Conservation (phyloP, 2,888 invertebrate genomes). For the Allolobophora icterica region DNA sequence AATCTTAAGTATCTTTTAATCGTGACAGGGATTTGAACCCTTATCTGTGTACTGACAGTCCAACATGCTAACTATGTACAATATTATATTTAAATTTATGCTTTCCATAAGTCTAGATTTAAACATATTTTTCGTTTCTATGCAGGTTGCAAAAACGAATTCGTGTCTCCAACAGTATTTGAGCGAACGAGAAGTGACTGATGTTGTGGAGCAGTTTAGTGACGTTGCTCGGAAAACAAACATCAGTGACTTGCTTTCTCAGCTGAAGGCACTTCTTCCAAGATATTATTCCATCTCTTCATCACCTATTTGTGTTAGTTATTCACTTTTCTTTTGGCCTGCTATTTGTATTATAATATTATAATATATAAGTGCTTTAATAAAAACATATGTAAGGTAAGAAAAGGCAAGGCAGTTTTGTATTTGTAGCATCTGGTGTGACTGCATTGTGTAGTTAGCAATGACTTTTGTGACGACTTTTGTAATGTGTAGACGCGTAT, state of each 20-base stretch:
- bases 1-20: too few species aligned
- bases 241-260: constrained; percentile 46
- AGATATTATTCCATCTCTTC: constrained; percentile 57
- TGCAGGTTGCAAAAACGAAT: constrained; percentile 41
- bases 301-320: constrained; percentile 51
- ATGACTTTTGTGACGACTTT: too few species aligned
- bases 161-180: constrained; percentile 46
- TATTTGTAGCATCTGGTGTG: too few species aligned
- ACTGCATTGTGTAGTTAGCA: too few species aligned
- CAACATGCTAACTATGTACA: too few species aligned
- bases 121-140: not conserved
- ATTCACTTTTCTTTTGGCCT: not conserved
- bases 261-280: constrained; percentile 53
- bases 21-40: too few species aligned
- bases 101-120: not conserved
- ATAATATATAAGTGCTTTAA: too few species aligned
- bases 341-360: not conserved
- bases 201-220: constrained; percentile 49
- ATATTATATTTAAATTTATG: too few species aligned
- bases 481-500: too few species aligned
- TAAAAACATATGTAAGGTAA: too few species aligned
- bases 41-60: too few species aligned
- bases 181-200: constrained; percentile 50
- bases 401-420: too few species aligned
- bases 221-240: constrained; percentile 38